These are phyloP conservation scores for Erythrocebus patas DNA, from an alignment of 2,113 vertebrate genomes.

Conservation along the genomic window DNA sequence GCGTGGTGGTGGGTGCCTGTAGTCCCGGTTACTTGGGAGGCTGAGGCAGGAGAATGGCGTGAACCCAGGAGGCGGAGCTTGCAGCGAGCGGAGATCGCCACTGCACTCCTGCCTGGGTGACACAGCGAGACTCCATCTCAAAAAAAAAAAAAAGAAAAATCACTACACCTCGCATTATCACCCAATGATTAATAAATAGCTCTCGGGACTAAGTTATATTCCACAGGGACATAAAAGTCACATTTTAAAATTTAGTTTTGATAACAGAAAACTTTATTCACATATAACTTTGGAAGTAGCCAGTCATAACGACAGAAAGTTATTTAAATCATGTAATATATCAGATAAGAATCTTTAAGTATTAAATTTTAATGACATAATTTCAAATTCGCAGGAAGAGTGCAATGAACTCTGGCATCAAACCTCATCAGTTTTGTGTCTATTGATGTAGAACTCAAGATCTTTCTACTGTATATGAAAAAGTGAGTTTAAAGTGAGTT, in stretches of 20 bases:
- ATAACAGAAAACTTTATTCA: constrained; percentile 1
- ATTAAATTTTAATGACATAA: background rate
- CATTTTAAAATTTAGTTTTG: background rate
- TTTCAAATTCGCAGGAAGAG: background rate
- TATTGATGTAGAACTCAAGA: constrained; percentile 3
- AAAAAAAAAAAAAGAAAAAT: background rate
- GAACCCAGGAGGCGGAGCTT: no score
- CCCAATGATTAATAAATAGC: background rate
- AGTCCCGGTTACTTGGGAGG: accelerated
- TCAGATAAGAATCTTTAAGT: background rate
- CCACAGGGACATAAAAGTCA: background rate
- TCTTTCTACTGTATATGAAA: background rate
- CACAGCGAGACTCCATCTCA: no score
- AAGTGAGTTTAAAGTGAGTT: background rate
- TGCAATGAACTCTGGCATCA: background rate
- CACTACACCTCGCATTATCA: background rate
- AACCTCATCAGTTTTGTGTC: background rate
- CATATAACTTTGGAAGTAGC: background rate
- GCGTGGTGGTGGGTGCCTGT: no score
- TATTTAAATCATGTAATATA: background rate
- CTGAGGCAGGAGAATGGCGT: no score
- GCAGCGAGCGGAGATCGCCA: no score
- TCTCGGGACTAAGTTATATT: constrained; percentile 14
- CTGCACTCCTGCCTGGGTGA: no score
- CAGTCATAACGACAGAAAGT: background rate